Conservation (phyloP, 2,113 vertebrate genomes). For the Hypanus sabinus region DNA sequence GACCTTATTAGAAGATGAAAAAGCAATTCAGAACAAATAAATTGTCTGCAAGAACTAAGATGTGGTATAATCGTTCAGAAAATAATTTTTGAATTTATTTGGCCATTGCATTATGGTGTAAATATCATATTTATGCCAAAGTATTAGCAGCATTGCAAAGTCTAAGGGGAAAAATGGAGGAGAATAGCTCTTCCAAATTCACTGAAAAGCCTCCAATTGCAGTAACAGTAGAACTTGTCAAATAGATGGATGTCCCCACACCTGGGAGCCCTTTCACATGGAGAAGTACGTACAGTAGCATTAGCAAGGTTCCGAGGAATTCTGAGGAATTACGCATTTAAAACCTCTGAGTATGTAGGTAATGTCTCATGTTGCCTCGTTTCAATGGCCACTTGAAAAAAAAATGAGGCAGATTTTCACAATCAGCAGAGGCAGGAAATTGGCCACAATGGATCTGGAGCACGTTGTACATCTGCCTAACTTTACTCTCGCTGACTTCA, state of each 20-base stretch:
- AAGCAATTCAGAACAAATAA: constrained; percentile 19
- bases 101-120: background rate
- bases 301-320: background rate
- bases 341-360: background rate
- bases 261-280: background rate
- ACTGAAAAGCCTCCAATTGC: background rate
- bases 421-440: background rate
- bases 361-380: no score
- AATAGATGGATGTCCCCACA: background rate
- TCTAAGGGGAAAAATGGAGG: background rate
- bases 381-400: background rate
- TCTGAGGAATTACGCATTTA: background rate
- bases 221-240: background rate
- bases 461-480: background rate
- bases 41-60: background rate
- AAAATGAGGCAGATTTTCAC: background rate
- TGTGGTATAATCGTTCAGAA: background rate
- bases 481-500: background rate
- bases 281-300: background rate
- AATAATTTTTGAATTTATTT: background rate
- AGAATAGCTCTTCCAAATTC: background rate
- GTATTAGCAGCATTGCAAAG: background rate
- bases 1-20: constrained; percentile 26
- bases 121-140: background rate
- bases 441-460: background rate